Percentiles rank a stretch among this genome's conserved stretches.
Conservation (phyloP, 2,797 vertebrate species). For the Spondyliosoma cantharus region DNA sequence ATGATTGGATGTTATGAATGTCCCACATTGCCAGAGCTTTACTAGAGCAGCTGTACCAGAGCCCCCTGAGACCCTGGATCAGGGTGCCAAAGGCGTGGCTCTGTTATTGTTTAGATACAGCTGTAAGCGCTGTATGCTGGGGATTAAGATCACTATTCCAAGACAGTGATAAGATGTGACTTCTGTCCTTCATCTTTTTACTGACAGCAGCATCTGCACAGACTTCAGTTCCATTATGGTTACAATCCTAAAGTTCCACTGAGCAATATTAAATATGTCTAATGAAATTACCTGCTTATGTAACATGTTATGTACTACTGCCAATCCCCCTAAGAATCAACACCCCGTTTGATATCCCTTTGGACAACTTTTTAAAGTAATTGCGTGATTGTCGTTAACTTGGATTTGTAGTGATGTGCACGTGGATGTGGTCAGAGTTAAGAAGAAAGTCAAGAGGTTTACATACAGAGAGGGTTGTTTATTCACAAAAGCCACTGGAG, state of each 20-base stretch:
- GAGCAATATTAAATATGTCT: not conserved
- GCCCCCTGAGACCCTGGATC: slow-evolving; percentile 41
- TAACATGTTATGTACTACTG: not conserved
- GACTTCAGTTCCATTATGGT: not conserved
- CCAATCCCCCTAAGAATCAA: not conserved
- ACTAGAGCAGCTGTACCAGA: slow-evolving; percentile 61
- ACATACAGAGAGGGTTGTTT: slow-evolving; percentile 15
- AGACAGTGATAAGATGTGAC: slow-evolving; percentile 64
- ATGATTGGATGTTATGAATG: slow-evolving; percentile 47
- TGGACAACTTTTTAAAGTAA: not conserved
- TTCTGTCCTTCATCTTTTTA: slow-evolving; percentile 53
- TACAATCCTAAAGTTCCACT: not conserved
- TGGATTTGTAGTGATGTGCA: not conserved
- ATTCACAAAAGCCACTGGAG: slow-evolving; percentile 23
- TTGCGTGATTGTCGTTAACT: not conserved
- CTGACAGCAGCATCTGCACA: slow-evolving; percentile 49
- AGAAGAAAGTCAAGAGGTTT: slow-evolving; percentile 15
- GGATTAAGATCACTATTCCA: slow-evolving; percentile 70
- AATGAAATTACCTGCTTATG: not conserved
- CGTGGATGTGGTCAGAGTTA: not conserved
- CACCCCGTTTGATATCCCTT: slow-evolving; percentile 1
- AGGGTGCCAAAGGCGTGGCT: slow-evolving; percentile 51
- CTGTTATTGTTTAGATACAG: slow-evolving; percentile 49
- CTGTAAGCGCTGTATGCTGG: slow-evolving; percentile 38
- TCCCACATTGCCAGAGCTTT: slow-evolving; percentile 48